Base-by-base conservation (phyloP, 1,140 invertebrate genomes). In the Harpegnathos saltator region DNA sequence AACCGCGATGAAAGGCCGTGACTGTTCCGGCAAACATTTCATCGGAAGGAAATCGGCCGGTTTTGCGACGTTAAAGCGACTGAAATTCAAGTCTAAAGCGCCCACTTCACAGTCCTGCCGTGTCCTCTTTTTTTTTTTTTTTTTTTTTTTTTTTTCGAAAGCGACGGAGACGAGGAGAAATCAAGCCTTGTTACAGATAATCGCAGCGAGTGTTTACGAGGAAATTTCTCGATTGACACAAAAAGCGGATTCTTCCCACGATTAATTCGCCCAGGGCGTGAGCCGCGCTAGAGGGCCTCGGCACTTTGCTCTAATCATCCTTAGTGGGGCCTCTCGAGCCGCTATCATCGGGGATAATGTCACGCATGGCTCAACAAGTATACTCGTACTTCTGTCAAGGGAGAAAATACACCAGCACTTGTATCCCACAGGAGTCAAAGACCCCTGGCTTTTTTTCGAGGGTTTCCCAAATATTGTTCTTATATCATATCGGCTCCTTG, bases 381-480 rank as follows among this genome's bases (percentile, higher is more conserved):
- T 26, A 83, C 87, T 83, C 78, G 26, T 88, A 62, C 54, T 58
- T 89, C 62, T 71, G 54, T 88, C 68, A 87, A 87, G 86, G 85
- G 86, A 83, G 74, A 78, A 48, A 68, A 29, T 50, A 48, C 62
- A 61, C 38, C 73, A 68, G 66, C 72, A 88, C 86, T 89, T 61
- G 72, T 82, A 56, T 90, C 89, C 85, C 89, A 83, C 85, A 87
- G 88, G 54, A 91, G 89, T 89, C 88, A 89, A 91, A 89, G 86
- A 89, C 89, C 88, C 75, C 82, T 72, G 19, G 50, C 38, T 56
- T n/a, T n/a, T n/a, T n/a, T 66, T 89, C 82, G 82, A 86, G 86
- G 84, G 87, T 89, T 91, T 91, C 87, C 89, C 89, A 91, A 92
- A 92, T 91, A 92, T 91, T 92, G 74, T 90, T 89, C 87, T 88